phyloP scores from a whole-genome alignment of 2,888 invertebrate species.

The Phytoseiulus persimilis region DNA sequence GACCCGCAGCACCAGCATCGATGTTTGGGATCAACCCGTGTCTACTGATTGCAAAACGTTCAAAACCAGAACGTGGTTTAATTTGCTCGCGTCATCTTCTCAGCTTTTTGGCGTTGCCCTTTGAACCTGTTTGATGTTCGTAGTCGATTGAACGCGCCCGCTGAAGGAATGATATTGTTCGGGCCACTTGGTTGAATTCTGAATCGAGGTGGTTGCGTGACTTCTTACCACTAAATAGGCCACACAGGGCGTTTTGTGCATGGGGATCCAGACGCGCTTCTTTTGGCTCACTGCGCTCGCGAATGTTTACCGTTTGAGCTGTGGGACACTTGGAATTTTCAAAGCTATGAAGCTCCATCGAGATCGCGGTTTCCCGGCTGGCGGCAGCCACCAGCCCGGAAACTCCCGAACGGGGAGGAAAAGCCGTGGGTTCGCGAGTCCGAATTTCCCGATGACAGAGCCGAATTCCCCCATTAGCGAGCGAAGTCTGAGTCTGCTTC shows the following conservation, averaged over 20 bases:
- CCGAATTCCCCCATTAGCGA: too few relatives aligned
- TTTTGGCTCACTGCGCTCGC: too few relatives aligned
- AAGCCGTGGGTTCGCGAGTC: too few relatives aligned
- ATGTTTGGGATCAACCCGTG: neutral
- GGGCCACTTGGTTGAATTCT: neutral
- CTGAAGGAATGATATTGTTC: neutral
- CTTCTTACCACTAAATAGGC: neutral
- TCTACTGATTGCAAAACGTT: neutral
- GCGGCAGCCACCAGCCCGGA: too few relatives aligned
- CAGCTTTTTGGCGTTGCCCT: neutral
- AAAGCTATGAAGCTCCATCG: too few relatives aligned
- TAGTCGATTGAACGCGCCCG: neutral
- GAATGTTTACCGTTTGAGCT: too few relatives aligned
- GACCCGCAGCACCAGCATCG: neutral
- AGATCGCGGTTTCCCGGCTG: too few relatives aligned
- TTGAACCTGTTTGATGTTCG: neutral
- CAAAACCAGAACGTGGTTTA: neutral
- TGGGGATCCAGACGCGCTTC: neutral
- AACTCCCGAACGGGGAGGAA: too few relatives aligned
- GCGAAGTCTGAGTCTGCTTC: too few relatives aligned
- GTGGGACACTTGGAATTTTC: too few relatives aligned
- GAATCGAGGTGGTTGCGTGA: neutral
- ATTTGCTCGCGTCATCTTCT: neutral
- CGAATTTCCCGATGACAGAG: too few relatives aligned
- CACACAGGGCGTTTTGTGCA: neutral